Evolutionary conservation across 2,888 invertebrate species (phyloP).

Genomic region (Acheta domesticus): DNA sequence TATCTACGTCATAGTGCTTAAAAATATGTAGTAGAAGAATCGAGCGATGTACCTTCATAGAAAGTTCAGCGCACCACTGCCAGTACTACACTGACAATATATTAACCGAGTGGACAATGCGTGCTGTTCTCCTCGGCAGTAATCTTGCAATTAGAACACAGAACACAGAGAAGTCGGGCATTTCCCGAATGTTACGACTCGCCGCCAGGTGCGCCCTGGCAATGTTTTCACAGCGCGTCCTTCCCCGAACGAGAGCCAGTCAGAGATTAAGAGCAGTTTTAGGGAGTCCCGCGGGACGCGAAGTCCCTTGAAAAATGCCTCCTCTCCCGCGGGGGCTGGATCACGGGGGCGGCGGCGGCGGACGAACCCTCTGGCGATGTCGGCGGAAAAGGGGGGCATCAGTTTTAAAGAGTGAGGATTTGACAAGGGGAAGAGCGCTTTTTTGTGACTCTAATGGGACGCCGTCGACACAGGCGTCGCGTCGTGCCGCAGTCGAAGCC

Average conservation of each 20-base stretch:
- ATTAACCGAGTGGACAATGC: too few species aligned
- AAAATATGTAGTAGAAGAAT: too few species aligned
- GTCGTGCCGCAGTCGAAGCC: neutral
- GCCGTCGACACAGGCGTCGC: neutral
- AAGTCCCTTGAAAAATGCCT: neutral
- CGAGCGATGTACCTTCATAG: too few species aligned
- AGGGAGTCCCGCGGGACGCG: neutral
- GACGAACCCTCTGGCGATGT: neutral
- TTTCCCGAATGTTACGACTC: neutral
- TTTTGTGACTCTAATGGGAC: conserved; percentile 18
- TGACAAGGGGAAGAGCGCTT: neutral
- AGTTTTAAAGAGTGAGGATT: neutral
- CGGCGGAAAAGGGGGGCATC: conserved; percentile 18
- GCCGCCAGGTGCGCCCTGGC: neutral
- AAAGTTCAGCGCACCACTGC: too few species aligned
- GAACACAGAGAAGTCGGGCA: neutral
- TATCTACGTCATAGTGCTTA: too few species aligned
- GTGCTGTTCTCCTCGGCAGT: too few species aligned
- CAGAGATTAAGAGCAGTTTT: neutral
- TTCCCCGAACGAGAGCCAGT: neutral
- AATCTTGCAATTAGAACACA: neutral
- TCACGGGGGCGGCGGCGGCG: neutral
- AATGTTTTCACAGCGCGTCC: neutral
- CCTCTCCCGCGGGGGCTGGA: neutral
- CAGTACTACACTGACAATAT: too few species aligned